Evolutionary conservation across 2,888 invertebrate species (phyloP).

Genomic region (Habroteleia sp.): DNA sequence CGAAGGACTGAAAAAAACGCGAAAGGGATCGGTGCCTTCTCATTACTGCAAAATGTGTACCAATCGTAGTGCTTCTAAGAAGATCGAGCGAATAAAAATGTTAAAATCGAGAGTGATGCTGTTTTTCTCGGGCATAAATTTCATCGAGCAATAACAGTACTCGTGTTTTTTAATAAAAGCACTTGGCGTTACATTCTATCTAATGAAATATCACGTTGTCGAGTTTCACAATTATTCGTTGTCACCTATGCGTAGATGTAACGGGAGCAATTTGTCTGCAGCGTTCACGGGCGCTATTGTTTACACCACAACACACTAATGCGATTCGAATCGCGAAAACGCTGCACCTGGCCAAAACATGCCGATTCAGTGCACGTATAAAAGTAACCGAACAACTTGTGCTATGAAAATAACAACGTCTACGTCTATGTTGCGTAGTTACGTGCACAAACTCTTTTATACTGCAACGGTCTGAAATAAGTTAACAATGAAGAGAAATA

Average conservation of each 20-base stretch:
- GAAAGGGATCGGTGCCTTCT: constrained; percentile 33
- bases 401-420: constrained; percentile 23
- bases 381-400: constrained; percentile 15
- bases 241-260: constrained; percentile 43
- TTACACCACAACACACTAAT: constrained; percentile 33
- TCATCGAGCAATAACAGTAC: constrained; percentile 60
- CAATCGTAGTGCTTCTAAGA: constrained; percentile 39
- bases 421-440: neutral
- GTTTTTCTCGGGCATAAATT: constrained; percentile 72
- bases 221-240: constrained; percentile 45
- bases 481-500: neutral
- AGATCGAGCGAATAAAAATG: constrained; percentile 52
- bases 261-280: constrained; percentile 41
- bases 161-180: constrained; percentile 65
- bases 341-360: constrained; percentile 13
- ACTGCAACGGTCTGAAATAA: neutral
- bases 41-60: constrained; percentile 42
- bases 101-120: constrained; percentile 54
- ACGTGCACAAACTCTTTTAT: neutral
- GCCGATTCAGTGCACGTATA: constrained; percentile 26
- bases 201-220: constrained; percentile 58
- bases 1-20: constrained; percentile 5
- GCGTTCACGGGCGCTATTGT: constrained; percentile 30
- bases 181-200: constrained; percentile 47
- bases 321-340: constrained; percentile 36